Base-by-base conservation (phyloP, 2,888 invertebrate species). In the Drosophila mimica region DNA sequence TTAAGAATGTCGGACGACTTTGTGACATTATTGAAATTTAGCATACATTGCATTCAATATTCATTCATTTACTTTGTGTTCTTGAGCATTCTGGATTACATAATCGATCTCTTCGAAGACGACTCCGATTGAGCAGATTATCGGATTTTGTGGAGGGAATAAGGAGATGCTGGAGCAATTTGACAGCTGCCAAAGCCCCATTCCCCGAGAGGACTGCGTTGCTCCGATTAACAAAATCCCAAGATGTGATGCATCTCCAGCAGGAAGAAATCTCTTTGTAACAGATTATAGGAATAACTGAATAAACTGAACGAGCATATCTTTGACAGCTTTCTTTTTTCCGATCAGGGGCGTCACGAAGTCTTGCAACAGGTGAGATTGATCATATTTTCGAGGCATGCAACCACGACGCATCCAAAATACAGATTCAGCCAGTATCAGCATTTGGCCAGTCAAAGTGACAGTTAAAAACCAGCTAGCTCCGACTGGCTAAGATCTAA, bases 1-100 rank as follows among this genome's bases (percentile, higher is more conserved):
- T 34, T 58, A 20, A 80, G 76, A 40, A 80, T 76, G 76, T 49
- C 67, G 51, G 76, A 80, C 53, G 78, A 68, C 61, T 60, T 80
- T 59, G 43, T 71, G 65, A 51, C 31, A 56, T 78, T 51, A 57
- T 57, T 78, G 40, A 59, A 58, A 48, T 80, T 78, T 53, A 80
- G 78, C 81, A 78, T 80, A 81, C 68, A 80, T 57, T 80, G 81
- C 78, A 80, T 78, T 20, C 71, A 68, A 53, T 80, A 62, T 34
- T 28, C 76, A 3, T 65, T 59, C 13, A 65, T 80, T 9, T 80
- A 78, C 57, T 80, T 78, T 72, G 62, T 80, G 25, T 80, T 76
- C 51, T 40, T 78, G 0, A 68, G 65, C 33, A 15, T 78, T 20
- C 60, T 78, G 72, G 76, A 80, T 36, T 48, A 49, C 2, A 0